Evolutionary conservation across 2,888 invertebrate genomes (phyloP), one percentile per base, ranked within the genome.

Genomic region (Yponomeuta cagnagella): DNA sequence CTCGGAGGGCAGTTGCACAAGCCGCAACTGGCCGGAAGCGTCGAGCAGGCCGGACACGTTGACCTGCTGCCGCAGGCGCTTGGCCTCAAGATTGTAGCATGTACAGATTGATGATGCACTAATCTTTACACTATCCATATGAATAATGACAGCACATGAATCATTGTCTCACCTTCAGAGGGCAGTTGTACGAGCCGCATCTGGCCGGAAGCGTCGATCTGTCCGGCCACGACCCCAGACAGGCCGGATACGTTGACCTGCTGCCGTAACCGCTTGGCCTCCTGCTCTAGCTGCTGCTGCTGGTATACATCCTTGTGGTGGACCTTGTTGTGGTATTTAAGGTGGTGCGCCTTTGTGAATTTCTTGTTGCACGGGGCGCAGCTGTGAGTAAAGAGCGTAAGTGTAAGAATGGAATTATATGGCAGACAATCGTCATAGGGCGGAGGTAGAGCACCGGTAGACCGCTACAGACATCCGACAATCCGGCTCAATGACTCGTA

Each of bases 271-370:
- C 48, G 64, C 70, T 70, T 65, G 10, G 70, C 66, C 69, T 92
- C 91, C 0, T 83, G 83, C 70, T 92, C 90, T 67, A 92, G 70
- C 74, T 92, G 90, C 76, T 90, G 90, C 67, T 92, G 90, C 1
- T 88, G 74, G 78, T 92, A 93, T 1, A 92, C 71, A 30, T 92
- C 92, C 75, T 92, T 93, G 78, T 93, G 93, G 74, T 93, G 93
- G n/a, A 93, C 91, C 77, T 92, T 92, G 81, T 93, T 93, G 80
- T 93, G 93, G 81, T 93, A 93, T 71, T 93, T 93, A 37, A 93
- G 80, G 71, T 93, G 93, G 76, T 93, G 92, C 0, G 92, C 91
- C 72, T 93, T 93, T 0, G 93, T 93, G 82, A 93, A 93, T 77
- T 92, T 91, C 82, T 92, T 93, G 82, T 91, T 92, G 81, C 93